A percentile compares a stretch with the other conserved stretches of the same genome.
phyloP scores from a whole-genome alignment of 2,797 vertebrate genomes.

The Enteromius radiatus region DNA sequence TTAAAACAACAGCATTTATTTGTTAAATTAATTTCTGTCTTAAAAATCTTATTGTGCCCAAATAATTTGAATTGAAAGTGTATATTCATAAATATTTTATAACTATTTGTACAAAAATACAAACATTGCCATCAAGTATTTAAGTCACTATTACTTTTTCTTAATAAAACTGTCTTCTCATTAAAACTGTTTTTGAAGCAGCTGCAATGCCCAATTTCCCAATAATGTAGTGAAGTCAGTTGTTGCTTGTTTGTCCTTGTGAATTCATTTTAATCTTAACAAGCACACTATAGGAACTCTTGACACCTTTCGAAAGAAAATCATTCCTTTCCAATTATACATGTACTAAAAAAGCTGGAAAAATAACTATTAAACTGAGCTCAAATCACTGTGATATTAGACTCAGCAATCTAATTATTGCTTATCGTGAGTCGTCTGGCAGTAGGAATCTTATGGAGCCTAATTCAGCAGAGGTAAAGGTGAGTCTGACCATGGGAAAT shows the following conservation, averaged over 20 bases:
- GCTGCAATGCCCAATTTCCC: neutral
- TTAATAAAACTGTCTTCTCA: neutral
- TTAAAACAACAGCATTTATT: neutral
- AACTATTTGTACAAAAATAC: neutral
- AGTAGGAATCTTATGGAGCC: conserved; percentile 33
- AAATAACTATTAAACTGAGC: conserved; percentile 20
- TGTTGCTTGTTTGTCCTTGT: neutral
- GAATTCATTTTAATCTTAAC: neutral
- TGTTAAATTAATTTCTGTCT: neutral
- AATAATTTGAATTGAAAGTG: neutral
- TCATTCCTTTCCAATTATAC: conserved; percentile 5
- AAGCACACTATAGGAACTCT: neutral
- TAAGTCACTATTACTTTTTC: too few species aligned
- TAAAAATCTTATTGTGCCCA: neutral
- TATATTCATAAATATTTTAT: neutral
- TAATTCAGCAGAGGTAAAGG: conserved; percentile 45
- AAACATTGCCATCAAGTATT: neutral
- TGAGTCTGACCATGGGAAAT: conserved; percentile 55
- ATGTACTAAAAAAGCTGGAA: conserved; percentile 22
- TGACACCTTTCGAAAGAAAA: conserved; percentile 21
- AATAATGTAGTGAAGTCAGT: neutral
- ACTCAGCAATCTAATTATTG: conserved; percentile 48
- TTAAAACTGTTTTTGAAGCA: neutral
- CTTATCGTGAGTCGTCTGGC: conserved; percentile 18
- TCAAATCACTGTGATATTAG: conserved; percentile 29